Conservation (phyloP, 2,113 vertebrate species). For the Dipodomys stephensi region DNA sequence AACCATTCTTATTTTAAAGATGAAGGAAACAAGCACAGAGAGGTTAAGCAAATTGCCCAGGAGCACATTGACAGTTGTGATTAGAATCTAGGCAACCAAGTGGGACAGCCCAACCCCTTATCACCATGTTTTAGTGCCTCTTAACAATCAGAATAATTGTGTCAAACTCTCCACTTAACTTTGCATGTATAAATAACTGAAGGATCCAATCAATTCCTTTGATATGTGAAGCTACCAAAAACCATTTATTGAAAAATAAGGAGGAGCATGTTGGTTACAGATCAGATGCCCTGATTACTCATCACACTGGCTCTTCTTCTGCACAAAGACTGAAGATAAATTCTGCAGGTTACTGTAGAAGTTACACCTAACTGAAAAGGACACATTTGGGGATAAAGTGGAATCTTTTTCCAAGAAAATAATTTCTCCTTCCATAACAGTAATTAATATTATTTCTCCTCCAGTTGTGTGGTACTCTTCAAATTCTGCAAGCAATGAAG, state of each 20-base stretch:
- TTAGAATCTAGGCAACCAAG: conserved; percentile 39
- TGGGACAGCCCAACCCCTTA: not conserved
- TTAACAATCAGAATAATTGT: conserved; percentile 71
- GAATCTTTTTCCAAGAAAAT: conserved; percentile 56
- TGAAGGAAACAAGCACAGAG: conserved; percentile 60
- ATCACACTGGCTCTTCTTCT: conserved; percentile 27
- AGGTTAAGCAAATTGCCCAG: conserved; percentile 52
- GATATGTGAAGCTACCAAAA: conserved; percentile 62
- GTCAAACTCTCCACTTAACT: conserved; percentile 68
- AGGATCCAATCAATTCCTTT: conserved; percentile 64
- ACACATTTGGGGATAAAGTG: conserved; percentile 43
- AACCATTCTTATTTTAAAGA: conserved; percentile 30
- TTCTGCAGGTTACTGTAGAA: conserved; percentile 50
- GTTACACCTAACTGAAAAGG: conserved; percentile 58
- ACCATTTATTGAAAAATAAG: conserved; percentile 66
- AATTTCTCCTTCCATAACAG: conserved; percentile 42
- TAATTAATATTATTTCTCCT: conserved; percentile 57
- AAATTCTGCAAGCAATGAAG: conserved; percentile 21
- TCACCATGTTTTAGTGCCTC: conserved; percentile 54
- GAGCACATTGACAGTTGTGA: conserved; percentile 30
- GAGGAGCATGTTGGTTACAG: conserved; percentile 21
- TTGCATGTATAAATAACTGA: conserved; percentile 63
- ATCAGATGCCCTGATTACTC: conserved; percentile 50
- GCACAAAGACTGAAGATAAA: conserved; percentile 58
- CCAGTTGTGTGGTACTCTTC: conserved; percentile 18